Evolutionary conservation across 2,113 vertebrate genomes (phyloP), one percentile per base, ranked within the genome.

Genomic region (Microcebus ravelobensis): DNA sequence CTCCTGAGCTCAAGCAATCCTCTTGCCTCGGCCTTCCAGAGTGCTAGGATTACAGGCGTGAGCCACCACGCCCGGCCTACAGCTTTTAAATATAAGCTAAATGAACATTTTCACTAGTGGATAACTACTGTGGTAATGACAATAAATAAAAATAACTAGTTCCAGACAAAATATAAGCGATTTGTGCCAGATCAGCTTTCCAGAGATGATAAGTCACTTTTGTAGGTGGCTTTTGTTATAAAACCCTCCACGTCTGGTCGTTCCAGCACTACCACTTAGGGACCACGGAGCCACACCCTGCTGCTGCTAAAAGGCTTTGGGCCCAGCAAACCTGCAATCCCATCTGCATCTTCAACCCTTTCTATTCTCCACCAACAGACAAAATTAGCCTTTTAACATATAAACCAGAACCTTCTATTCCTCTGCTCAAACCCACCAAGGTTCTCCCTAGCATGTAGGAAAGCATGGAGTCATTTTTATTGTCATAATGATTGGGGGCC

Each of bases 131-230:
- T 0, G n/a, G 13, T 36, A 91, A 91, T 74, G 48, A 73, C 25
- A 71, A 86, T 70, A 93, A 96, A 50, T 91, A 81, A 89, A 91
- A 70, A 67, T 73, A 83, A 80, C 50, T 74, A 74, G 70, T 50
- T 74, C 36, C 31, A 48, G 34, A 50, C 45, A 90, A 63, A 92
- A 57, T 21, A 15, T 55, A 82, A 77, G 68, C 61, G 67, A 77
- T 36, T 57, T 27, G 0, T 63, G 29, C 68, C 61, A 73, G 48
- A 6, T 29, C 31, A 48, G 81, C 23, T 87, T n/a, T 67, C 20
- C 34, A 68, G 57, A 67, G 84, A 83, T 18, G 39, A 45, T 8
- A 82, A 61, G 8, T 77, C 81, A 81, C 48, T 29, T 87, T 27
- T 27, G n/a, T 17, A 68, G 39, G 17, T 55, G n/a, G 48, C n/a